Percentiles rank a stretch among this genome's conserved stretches.
These are phyloP conservation scores for Campopleginae sp. DNA, from an alignment of 2,888 invertebrate genomes.

Conservation along the genomic window DNA sequence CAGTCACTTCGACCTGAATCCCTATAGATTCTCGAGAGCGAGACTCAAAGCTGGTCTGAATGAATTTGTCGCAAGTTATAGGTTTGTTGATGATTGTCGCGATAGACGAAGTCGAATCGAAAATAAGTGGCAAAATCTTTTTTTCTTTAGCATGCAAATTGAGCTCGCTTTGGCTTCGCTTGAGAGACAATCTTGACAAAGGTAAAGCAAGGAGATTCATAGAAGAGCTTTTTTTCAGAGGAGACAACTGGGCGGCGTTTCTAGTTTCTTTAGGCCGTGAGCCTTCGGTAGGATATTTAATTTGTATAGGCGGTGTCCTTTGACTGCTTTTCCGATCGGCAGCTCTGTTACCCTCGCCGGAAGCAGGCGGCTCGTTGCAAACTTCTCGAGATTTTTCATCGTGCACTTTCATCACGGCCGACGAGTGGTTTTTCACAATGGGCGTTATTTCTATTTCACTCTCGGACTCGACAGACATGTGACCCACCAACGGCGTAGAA, in stretches of 20 bases:
- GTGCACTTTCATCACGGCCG: constrained; percentile 74
- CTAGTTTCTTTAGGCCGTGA: constrained; percentile 49
- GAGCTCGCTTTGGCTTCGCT: constrained; percentile 82
- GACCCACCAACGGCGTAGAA: constrained; percentile 77
- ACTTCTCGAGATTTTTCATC: constrained; percentile 60
- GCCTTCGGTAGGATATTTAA: constrained; percentile 68
- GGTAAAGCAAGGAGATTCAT: constrained; percentile 79
- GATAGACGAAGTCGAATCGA: constrained; percentile 82
- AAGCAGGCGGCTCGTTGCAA: background rate
- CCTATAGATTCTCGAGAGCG: constrained; percentile 80
- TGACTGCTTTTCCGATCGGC: constrained; percentile 14
- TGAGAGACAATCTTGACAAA: constrained; percentile 71
- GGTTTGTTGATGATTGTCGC: constrained; percentile 82
- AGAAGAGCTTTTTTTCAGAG: constrained; percentile 80
- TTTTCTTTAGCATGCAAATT: constrained; percentile 78
- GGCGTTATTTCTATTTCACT: constrained; percentile 82
- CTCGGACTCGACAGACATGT: constrained; percentile 73
- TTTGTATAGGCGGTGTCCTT: constrained; percentile 30
- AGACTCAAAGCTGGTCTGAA: constrained; percentile 78
- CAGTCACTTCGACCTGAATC: constrained; percentile 78
- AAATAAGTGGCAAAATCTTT: constrained; percentile 75
- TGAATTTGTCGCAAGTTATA: constrained; percentile 80
- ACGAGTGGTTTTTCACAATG: constrained; percentile 78
- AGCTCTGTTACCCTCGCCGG: background rate
- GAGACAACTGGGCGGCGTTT: constrained; percentile 55